Evolutionary conservation across 2,113 vertebrate genomes (phyloP).

Genomic region (Siniperca knerii): DNA sequence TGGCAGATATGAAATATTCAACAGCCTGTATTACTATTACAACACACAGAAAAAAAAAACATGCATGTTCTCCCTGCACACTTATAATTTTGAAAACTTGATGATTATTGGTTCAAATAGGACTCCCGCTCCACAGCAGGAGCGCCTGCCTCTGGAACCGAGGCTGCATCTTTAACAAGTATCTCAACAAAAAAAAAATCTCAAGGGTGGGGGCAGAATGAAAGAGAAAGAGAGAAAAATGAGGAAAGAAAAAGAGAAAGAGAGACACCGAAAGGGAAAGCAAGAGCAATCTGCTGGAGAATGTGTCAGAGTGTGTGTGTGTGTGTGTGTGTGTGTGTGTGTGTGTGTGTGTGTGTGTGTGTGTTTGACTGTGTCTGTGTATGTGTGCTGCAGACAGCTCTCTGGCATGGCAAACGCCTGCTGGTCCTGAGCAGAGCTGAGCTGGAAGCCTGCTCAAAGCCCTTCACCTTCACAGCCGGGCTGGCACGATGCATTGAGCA

Average conservation of each 20-base stretch:
- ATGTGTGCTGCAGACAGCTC: conserved; percentile 60
- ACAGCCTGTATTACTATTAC: conserved; percentile 78
- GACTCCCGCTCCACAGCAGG: conserved; percentile 65
- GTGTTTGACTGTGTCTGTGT: background rate
- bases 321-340: background rate
- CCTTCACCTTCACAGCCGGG: conserved; percentile 82
- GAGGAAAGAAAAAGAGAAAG: conserved; percentile 35
- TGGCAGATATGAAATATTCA: conserved; percentile 81
- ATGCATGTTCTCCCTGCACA: conserved; percentile 49
- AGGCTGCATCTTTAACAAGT: conserved; percentile 78
- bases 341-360: conserved; percentile 5
- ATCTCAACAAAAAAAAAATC: conserved; percentile 38
- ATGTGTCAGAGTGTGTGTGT: conserved; percentile 1
- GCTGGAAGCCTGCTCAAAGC: conserved; percentile 82
- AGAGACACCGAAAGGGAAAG: conserved; percentile 41
- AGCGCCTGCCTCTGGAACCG: conserved; percentile 53
- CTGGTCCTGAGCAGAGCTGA: conserved; percentile 72
- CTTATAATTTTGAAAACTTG: conserved; percentile 77
- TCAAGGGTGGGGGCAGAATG: conserved; percentile 41
- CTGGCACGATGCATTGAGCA: conserved; percentile 68
- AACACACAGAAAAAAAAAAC: conserved; percentile 50
- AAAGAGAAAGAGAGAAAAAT: conserved; percentile 37
- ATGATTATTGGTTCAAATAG: conserved; percentile 82
- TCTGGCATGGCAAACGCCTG: conserved; percentile 74
- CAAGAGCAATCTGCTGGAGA: conserved; percentile 58